These are phyloP conservation scores for Molossus molossus DNA, from an alignment of 2,797 vertebrate species.

Conservation along the genomic window DNA sequence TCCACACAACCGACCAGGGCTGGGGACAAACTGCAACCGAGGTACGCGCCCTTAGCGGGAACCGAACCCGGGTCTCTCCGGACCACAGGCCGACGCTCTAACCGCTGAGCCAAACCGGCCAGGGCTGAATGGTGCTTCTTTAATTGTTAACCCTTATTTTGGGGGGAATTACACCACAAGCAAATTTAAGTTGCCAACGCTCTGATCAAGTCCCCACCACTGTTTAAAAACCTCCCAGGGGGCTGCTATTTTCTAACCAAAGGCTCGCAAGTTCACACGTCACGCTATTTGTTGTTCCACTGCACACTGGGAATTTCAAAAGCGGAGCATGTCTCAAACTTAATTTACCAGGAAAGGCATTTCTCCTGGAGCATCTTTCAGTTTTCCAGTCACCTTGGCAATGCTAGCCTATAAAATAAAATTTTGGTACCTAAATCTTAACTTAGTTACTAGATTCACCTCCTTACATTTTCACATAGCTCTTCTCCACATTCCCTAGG, in stretches of 20 bases:
- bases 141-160: conserved; percentile 36
- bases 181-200: background rate
- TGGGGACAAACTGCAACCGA: no score
- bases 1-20: no score
- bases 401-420: background rate
- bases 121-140: background rate
- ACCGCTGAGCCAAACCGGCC: no score
- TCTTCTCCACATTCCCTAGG: background rate
- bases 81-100: no score
- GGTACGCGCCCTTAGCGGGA: no score
- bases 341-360: background rate
- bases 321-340: background rate
- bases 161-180: background rate
- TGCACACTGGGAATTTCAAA: background rate
- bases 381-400: conserved; percentile 3
- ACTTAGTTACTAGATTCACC: background rate
- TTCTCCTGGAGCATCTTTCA: background rate
- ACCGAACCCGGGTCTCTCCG: no score
- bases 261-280: background rate
- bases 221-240: background rate
- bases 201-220: background rate
- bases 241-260: background rate
- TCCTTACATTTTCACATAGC: background rate
- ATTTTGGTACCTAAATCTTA: background rate
- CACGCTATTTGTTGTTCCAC: background rate